Base-by-base conservation (phyloP, 2,797 vertebrate species). In the Okamejei kenojei region DNA sequence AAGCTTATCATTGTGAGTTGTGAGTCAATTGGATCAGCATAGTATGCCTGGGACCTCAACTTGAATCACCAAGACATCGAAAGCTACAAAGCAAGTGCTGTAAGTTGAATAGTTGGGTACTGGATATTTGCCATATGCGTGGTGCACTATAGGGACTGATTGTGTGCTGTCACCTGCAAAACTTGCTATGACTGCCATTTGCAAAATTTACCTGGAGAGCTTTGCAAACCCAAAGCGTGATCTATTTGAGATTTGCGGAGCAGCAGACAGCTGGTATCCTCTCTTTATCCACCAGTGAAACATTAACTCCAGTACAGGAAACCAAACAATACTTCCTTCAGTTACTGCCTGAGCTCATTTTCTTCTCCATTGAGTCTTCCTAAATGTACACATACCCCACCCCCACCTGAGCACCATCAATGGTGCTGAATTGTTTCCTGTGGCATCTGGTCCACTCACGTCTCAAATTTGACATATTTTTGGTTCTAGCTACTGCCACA, bases 381-480 rank as follows among this genome's bases (percentile, higher is more conserved):
- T 19, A 35, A 81, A 81, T 38, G 38, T 81, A 29, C 45, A 17
- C 9, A 54, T 58, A 82, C 11, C 10, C 23, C 45, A 58, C 45
- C 21, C 10, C 45, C 45, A 58, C 45, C 21, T 58, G 23, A 58
- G 58, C 54, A 61, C 26, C 11, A 29, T 29, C 5, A 82, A 29
- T 4, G 45, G 54, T 61, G 54, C 2, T 13, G 10, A 29, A 15
- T 5, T 61, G 54, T 61, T 21, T 7, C 19, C 2, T 94, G 95
- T 96, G 96, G 95, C 96, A 96, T 96, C 96, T 68, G 73, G 23
- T 86, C 80, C 35, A 68, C 68, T 84, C 63, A 95, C 95, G 94
- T 94, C 94, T 94, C 93, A 93, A 94, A 94, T 32, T 93, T 95
- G 96, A 96, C 96, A 96, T 96, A 96, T 95, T 95, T 92, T 95